Evolutionary conservation across 2,797 vertebrate genomes (phyloP), one percentile per base, ranked within the genome.

Genomic region (Oreochromis grahami): DNA sequence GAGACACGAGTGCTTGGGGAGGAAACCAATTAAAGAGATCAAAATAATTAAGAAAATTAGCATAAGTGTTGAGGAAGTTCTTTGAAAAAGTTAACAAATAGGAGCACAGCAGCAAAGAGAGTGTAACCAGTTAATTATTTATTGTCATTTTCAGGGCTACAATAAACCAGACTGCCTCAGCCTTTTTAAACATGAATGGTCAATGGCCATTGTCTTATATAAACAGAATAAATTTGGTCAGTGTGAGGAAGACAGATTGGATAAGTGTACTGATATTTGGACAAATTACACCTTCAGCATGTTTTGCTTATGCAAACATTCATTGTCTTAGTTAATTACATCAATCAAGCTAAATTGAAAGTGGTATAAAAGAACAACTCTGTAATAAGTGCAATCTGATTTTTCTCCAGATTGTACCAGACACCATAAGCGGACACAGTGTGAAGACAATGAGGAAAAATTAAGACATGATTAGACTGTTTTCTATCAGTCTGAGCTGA

Each of bases 31-130:
- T 87, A 92, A 82, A 58, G 77, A 83, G 74, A 88, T 87, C 78
- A 86, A 87, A 86, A 89, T 84, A 90, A 88, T 90, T 84, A 90
- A 83, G 79, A 13, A 32, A 3, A 86, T 92, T 85, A 86, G 50
- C 80, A 92, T 86, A 87, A 78, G 70, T 90, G 65, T 89, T 77
- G 86, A 21, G 32, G 53, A 82, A 88, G 86, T 84, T 86, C 53
- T 86, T 78, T 36, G 5, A 50, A 32, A 3, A 74, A 74, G 43
- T 74, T 63, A 52, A 45, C 50, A 77, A 80, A 76, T 45, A 74
- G 55, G 65, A 82, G 52, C 48, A 11, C 24, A 29, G 77, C 41
- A 80, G 68, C 68, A 32, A 72, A 29, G 24, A 48, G 43, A 29
- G 43, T 32, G 10, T 32, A 45, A 50, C 68, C 68, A 74, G 17